A percentile compares a stretch with the other conserved stretches of the same genome.
These are phyloP conservation scores for Alviniconcha marisindica DNA, from an alignment of 1,140 invertebrate genomes.

Conservation along the genomic window DNA sequence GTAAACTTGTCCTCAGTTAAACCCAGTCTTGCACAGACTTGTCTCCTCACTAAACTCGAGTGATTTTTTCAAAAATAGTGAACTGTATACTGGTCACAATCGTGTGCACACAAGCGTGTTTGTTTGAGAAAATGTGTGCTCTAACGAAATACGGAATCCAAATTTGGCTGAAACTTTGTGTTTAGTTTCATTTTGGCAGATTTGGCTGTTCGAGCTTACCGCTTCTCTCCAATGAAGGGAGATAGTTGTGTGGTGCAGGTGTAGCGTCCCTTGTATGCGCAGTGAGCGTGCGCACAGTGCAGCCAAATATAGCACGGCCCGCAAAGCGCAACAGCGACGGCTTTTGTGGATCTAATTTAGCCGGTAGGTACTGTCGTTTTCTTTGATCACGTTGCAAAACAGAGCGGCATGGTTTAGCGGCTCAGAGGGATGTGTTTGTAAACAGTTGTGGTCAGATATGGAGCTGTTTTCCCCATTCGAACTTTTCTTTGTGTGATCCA, in stretches of 20 bases:
- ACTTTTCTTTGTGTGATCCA: conserved; percentile 36
- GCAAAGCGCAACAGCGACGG: background rate
- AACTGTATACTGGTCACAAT: too few relatives aligned
- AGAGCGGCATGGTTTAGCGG: too few relatives aligned
- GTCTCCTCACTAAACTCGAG: background rate
- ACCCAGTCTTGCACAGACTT: conserved; percentile 8
- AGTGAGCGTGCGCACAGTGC: conserved; percentile 5
- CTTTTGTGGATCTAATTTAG: background rate
- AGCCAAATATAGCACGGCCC: background rate
- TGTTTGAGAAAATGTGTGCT: too few relatives aligned
- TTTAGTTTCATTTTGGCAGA: too few relatives aligned
- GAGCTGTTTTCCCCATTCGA: too few relatives aligned
- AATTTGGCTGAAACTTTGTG: too few relatives aligned
- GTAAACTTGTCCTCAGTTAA: too few relatives aligned
- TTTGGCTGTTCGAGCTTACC: conserved; percentile 3
- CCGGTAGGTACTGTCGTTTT: conserved; percentile 1
- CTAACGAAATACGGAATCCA: too few relatives aligned
- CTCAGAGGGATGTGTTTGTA: too few relatives aligned
- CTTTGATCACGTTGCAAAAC: background rate
- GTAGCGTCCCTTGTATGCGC: background rate
- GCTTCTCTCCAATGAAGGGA: background rate
- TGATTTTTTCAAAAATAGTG: too few relatives aligned
- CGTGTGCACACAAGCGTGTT: too few relatives aligned
- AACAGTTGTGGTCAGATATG: too few relatives aligned
- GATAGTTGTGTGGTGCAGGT: background rate